A percentile compares a stretch with the other conserved stretches of the same genome.
These are phyloP conservation scores for Mythimna ferrago DNA, from an alignment of 2,888 invertebrate species.

Conservation along the genomic window DNA sequence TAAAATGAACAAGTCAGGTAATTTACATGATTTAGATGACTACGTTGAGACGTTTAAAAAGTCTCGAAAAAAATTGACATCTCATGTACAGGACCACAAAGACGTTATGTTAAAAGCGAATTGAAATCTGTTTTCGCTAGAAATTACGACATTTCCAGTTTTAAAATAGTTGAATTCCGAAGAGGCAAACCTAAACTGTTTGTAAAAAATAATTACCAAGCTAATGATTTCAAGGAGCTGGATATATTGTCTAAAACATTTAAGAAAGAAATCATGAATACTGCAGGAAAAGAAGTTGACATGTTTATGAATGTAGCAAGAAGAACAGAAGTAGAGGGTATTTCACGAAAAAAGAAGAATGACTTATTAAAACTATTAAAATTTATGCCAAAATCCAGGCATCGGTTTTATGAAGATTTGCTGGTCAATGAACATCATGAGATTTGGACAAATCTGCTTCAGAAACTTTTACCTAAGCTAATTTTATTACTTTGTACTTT, in stretches of 20 bases:
- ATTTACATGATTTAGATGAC: constrained; percentile 7
- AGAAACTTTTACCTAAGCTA: no score
- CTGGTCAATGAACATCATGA: no score
- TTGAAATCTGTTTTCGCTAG: no score
- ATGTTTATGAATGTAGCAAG: constrained; percentile 1
- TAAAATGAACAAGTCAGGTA: constrained; percentile 12
- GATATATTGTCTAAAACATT: background rate
- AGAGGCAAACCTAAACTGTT: no score
- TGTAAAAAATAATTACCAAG: no score
- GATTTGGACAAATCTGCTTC: no score
- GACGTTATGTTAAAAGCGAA: background rate
- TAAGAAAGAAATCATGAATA: constrained; percentile 10
- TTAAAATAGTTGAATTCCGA: no score
- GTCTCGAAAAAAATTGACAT: constrained; percentile 17
- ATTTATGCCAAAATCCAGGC: constrained; percentile 16
- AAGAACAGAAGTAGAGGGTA: constrained; percentile 5
- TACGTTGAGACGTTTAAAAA: background rate
- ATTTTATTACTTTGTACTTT: no score
- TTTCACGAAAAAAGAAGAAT: background rate
- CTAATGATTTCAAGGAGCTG: background rate
- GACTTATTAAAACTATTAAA: constrained; percentile 2
- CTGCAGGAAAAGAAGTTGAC: constrained; percentile 8
- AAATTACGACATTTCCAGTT: no score
- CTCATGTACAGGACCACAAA: constrained; percentile 6
- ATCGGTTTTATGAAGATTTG: constrained; percentile 3